These are phyloP conservation scores for Eristalis pertinax DNA, from an alignment of 2,888 invertebrate species.

Conservation along the genomic window DNA sequence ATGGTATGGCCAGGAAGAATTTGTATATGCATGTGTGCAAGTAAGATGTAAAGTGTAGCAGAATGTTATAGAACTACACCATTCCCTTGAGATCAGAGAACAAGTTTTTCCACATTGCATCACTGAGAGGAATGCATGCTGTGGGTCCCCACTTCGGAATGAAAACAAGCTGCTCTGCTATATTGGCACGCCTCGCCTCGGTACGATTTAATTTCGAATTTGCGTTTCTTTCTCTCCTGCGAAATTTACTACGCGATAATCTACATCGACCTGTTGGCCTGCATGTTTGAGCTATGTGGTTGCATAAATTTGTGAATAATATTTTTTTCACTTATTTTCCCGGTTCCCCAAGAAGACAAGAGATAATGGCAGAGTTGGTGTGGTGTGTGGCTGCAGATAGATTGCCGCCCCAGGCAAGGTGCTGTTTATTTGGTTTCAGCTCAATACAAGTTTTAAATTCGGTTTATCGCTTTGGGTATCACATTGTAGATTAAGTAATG, in stretches of 20 bases:
- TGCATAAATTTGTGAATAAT: conserved; percentile 26
- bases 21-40: not conserved
- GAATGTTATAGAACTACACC: conserved; percentile 3
- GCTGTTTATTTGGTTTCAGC: conserved; percentile 30
- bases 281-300: not conserved
- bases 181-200: not conserved
- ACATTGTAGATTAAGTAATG: conserved; percentile 5
- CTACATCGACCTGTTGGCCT: conserved; percentile 48
- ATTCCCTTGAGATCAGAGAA: conserved; percentile 10
- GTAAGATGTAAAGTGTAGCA: not conserved
- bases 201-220: conserved; percentile 16
- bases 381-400: conserved; percentile 11
- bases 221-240: conserved; percentile 16
- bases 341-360: not conserved
- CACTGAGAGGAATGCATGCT: conserved; percentile 16
- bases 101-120: conserved; percentile 31
- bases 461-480: not conserved
- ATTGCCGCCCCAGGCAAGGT: not conserved
- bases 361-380: not conserved
- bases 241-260: conserved; percentile 53
- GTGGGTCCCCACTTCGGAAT: not conserved
- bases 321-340: not conserved
- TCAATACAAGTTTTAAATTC: conserved; percentile 23
- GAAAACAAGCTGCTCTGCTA: not conserved
- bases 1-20: not conserved